Conservation (phyloP, 2,888 invertebrate species). For the Thymelicus acteon region DNA sequence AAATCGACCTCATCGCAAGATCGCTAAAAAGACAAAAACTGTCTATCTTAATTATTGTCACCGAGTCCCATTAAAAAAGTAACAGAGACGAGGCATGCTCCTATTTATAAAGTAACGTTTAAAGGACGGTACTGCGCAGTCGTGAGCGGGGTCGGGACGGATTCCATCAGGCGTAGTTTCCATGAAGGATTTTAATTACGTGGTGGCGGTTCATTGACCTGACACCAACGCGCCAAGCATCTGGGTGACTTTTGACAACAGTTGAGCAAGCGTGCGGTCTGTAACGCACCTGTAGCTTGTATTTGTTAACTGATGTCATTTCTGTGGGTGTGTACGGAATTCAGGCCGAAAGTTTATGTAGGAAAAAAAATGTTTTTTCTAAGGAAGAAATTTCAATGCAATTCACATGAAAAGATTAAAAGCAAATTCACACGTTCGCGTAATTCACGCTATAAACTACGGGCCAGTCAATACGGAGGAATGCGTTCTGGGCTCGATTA, state of each 20-base stretch:
- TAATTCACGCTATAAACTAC: too few relatives aligned
- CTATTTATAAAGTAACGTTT: conserved; percentile 78
- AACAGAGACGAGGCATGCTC: conserved; percentile 51
- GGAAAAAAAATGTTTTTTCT: too few relatives aligned
- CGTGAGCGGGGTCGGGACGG: conserved; percentile 77
- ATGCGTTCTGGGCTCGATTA: too few relatives aligned
- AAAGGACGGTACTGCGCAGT: conserved; percentile 72
- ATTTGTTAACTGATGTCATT: neutral
- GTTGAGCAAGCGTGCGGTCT: conserved; percentile 1
- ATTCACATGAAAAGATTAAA: too few relatives aligned
- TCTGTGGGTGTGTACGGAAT: neutral
- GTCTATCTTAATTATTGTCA: conserved; percentile 37
- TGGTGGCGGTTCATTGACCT: conserved; percentile 70
- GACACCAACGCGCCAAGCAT: conserved; percentile 57
- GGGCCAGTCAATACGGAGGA: too few relatives aligned
- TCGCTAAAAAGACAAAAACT: conserved; percentile 25
- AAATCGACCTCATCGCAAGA: conserved; percentile 9
- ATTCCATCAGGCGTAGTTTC: conserved; percentile 80
- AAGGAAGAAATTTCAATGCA: too few relatives aligned
- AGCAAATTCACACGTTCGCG: too few relatives aligned
- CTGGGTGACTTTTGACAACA: conserved; percentile 61
- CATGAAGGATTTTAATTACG: conserved; percentile 84
- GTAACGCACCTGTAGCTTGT: neutral
- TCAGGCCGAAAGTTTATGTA: neutral
- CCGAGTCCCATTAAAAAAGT: conserved; percentile 43